Evolutionary conservation across 2,797 vertebrate species (phyloP).

Genomic region (Muraenolepis orangiensis): DNA sequence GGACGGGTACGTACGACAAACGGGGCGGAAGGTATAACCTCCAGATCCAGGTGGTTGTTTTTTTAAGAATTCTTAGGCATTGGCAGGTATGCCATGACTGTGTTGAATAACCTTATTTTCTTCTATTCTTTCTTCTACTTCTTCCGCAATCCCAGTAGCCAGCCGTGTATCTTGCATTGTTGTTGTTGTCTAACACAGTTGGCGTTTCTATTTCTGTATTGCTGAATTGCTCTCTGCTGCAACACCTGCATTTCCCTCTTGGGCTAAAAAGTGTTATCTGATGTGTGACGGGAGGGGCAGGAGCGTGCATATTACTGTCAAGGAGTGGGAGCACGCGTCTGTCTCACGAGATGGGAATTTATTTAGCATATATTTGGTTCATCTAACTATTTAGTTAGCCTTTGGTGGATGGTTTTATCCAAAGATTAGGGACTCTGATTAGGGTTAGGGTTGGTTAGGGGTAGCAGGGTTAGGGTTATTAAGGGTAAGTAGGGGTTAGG

Average conservation of each 20-base stretch:
- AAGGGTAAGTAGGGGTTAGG: too few species aligned
- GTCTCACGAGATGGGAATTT: neutral
- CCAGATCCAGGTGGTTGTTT: too few species aligned
- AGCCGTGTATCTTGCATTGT: neutral
- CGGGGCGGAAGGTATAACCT: too few species aligned
- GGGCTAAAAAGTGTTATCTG: neutral
- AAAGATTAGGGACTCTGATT: too few species aligned
- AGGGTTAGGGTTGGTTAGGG: too few species aligned
- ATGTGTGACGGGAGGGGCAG: neutral
- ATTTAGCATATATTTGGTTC: neutral
- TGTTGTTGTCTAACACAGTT: neutral
- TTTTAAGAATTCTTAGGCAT: too few species aligned
- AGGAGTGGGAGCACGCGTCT: neutral
- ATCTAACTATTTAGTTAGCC: neutral
- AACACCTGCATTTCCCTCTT: neutral
- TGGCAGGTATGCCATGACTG: too few species aligned
- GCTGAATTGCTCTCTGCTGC: neutral
- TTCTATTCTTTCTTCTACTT: neutral
- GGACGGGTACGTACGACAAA: constrained; percentile 85
- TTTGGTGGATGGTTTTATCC: neutral
- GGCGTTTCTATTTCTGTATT: neutral
- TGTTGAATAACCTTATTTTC: too few species aligned
- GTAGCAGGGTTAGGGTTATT: too few species aligned
- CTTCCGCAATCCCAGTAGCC: neutral
- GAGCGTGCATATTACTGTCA: neutral